A percentile compares a stretch with the other conserved stretches of the same genome.
Conservation (phyloP, 2,113 vertebrate species). For the Menidia beryllina region DNA sequence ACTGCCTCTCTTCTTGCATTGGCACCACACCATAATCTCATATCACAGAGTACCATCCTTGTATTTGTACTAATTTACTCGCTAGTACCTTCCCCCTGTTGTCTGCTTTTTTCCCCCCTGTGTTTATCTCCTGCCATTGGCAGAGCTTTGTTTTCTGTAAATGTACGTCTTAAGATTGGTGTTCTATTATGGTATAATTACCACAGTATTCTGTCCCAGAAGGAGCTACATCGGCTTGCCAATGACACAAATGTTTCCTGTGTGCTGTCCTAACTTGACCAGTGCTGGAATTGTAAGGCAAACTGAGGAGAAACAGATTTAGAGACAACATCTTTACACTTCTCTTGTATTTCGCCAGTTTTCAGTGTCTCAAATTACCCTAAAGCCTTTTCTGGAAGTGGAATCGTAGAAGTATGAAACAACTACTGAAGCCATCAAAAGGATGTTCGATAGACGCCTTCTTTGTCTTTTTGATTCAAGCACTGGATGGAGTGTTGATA, state of each 20-base stretch:
- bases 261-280: neutral
- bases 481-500: neutral
- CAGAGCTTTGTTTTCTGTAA: slow-evolving; percentile 56
- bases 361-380: neutral
- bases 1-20: slow-evolving; percentile 23
- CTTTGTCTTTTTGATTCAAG: neutral
- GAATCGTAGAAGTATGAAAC: too few species aligned
- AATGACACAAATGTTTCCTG: slow-evolving; percentile 2
- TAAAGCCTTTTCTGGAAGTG: too few species aligned
- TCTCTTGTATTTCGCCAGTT: too few species aligned
- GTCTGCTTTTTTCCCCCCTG: slow-evolving; percentile 18
- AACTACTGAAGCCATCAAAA: neutral
- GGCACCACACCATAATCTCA: slow-evolving; percentile 29
- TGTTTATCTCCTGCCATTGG: slow-evolving; percentile 15
- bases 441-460: neutral
- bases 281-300: neutral
- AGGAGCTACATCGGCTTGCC: slow-evolving; percentile 5
- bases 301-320: neutral
- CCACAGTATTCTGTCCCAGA: neutral
- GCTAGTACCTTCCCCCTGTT: slow-evolving; percentile 40
- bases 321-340: neutral
- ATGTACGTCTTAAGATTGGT: slow-evolving; percentile 19
- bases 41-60: slow-evolving; percentile 28
- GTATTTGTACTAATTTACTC: slow-evolving; percentile 52
- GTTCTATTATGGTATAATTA: neutral